Evolutionary conservation across 2,888 invertebrate genomes (phyloP).

Genomic region (Sarcophaga variegata): DNA sequence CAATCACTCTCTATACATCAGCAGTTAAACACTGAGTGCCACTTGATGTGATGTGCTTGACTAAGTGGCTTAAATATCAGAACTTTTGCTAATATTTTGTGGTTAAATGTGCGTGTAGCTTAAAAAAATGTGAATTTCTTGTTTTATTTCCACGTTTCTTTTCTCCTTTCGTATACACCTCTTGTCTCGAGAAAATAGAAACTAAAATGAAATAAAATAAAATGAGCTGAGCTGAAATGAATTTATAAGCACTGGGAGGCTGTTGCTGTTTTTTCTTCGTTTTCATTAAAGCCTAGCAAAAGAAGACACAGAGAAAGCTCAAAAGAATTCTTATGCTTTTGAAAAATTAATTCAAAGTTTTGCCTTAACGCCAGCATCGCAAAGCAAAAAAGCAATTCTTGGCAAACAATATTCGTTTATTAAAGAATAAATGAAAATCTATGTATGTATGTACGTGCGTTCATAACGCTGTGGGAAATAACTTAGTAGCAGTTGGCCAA

Average conservation of each 20-base stretch:
- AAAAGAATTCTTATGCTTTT: neutral
- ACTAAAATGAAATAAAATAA: neutral
- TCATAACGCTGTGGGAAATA: neutral
- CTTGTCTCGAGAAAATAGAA: neutral
- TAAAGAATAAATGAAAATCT: neutral
- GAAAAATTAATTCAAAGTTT: constrained; percentile 23
- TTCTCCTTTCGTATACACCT: neutral
- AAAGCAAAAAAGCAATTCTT: neutral
- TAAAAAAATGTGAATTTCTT: neutral
- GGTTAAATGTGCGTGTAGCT: constrained; percentile 53
- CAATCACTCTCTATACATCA: constrained; percentile 41
- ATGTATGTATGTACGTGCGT: neutral
- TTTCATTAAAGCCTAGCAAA: neutral
- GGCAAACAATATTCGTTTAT: neutral
- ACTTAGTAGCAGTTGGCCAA: constrained; percentile 10
- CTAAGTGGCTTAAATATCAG: constrained; percentile 59
- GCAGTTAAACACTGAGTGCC: constrained; percentile 42
- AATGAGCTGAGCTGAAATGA: constrained; percentile 10
- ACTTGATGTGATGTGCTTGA: constrained; percentile 64
- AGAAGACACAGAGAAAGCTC: neutral
- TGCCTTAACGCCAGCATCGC: neutral
- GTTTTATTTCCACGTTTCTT: neutral
- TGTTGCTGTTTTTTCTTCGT: neutral
- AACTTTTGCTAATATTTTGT: constrained; percentile 40
- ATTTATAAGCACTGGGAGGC: constrained; percentile 50